Evolutionary conservation across 2,113 vertebrate genomes (phyloP), one percentile per base, ranked within the genome.

Genomic region (Myotis davidii): DNA sequence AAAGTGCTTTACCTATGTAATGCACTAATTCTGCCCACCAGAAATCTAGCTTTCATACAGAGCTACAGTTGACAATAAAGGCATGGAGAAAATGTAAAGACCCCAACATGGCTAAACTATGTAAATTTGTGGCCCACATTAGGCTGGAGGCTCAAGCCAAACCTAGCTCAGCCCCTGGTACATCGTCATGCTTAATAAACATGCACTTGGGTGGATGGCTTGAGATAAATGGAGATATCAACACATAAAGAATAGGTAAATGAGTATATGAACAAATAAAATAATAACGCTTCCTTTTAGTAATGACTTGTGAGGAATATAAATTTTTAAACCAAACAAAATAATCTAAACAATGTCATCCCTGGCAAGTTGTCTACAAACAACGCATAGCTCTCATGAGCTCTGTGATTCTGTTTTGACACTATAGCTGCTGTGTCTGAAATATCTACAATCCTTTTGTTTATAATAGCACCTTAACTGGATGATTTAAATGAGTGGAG

Each of bases 361-460:
- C 27, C 74, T n/a, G n/a, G 59, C 59, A 94, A 94, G 13, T 34
- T 95, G 79, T 97, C 94, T 94, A 88, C 52, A 94, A 96, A 86
- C 84, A 97, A 96, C 94, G 42, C 90, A 59, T 59, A 88, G 82
- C 77, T 94, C 29, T 85, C 48, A 32, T 23, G 77, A 85, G 92
- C 96, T 90, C 92, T 96, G 18, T 95, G 97, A 98, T 96, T 96
- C 74, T 97, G 90, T 96, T 97, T 97, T 98, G 98, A 98, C 97
- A 97, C 96, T 93, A 97, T 90, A 42, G 85, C 34, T 97, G 88
- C 72, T 45, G 3, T 94, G 94, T 94, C 92, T 96, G 82, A 94
- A 92, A 85, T 95, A 92, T 90, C 94, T 97, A 91, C 78, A 81
- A 95, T 97, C 96, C 86, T 85, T 97, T 98, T 97, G 97, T 98